phyloP scores from a whole-genome alignment of 1,140 invertebrate species.

The Drosophila littoralis region DNA sequence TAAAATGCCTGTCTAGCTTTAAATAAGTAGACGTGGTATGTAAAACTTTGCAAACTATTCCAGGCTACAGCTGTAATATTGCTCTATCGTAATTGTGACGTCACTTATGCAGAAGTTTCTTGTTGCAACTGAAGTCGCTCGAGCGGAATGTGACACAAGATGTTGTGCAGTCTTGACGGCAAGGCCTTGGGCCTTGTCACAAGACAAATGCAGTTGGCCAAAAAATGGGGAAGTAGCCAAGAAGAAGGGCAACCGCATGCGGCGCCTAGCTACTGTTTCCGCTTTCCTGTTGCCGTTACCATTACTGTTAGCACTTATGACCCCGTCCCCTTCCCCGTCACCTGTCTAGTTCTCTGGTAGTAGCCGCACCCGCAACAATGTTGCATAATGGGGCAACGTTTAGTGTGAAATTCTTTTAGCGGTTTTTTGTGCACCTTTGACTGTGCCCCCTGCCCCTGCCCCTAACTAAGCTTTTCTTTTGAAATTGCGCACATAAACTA shows the following conservation, averaged over 20 bases:
- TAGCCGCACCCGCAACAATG: slow-evolving; percentile 58
- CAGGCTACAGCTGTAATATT: not conserved
- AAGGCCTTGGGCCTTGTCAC: slow-evolving; percentile 9
- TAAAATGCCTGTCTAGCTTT: no score
- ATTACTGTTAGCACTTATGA: not conserved
- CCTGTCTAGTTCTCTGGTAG: not conserved
- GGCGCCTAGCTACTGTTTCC: slow-evolving; percentile 19
- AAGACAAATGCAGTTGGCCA: slow-evolving; percentile 26
- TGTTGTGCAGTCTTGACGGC: not conserved
- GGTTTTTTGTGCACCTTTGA: slow-evolving; percentile 14
- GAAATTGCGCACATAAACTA: slow-evolving; percentile 80
- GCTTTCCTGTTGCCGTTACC: slow-evolving; percentile 19
- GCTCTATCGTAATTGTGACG: not conserved
- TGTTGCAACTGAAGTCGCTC: not conserved
- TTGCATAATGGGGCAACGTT: slow-evolving; percentile 69
- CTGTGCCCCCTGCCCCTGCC: slow-evolving; percentile 22
- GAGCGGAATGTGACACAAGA: slow-evolving; percentile 2
- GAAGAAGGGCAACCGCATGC: not conserved
- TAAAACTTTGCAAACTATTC: not conserved
- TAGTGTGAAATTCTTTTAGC: slow-evolving; percentile 71
- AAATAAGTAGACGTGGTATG: no score
- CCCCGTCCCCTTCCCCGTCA: no score
- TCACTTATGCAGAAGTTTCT: not conserved
- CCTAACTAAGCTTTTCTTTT: slow-evolving; percentile 55
- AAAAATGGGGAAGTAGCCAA: not conserved